Evolutionary conservation across 2,797 vertebrate species (phyloP).

Genomic region (Petrocephalus sullivani): DNA sequence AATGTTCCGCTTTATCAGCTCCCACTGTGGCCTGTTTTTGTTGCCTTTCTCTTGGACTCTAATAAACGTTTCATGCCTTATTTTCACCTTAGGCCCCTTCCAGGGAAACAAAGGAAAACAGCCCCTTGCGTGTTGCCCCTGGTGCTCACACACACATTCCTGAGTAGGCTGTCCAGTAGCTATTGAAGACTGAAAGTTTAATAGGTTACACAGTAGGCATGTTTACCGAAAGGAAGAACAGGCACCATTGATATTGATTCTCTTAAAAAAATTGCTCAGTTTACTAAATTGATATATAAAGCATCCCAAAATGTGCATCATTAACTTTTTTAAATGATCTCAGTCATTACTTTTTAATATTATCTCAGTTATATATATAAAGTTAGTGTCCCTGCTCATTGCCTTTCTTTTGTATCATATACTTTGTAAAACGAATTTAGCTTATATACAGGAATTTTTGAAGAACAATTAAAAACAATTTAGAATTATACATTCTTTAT

Average conservation of each 20-base stretch:
- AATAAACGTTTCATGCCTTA: slow-evolving; percentile 20
- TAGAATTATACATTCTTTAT: background rate
- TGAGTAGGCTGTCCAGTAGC: background rate
- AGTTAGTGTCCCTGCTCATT: background rate
- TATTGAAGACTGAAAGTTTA: background rate
- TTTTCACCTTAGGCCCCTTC: slow-evolving; percentile 3
- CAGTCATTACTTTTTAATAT: background rate
- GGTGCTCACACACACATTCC: background rate
- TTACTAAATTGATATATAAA: background rate
- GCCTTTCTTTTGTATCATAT: background rate
- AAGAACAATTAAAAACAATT: background rate
- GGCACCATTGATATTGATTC: background rate
- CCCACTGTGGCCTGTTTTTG: background rate
- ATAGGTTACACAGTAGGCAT: background rate
- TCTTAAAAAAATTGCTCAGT: background rate
- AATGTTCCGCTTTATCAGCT: slow-evolving; percentile 23
- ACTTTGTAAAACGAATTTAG: background rate
- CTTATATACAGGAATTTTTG: background rate
- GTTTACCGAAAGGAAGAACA: background rate
- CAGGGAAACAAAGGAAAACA: background rate
- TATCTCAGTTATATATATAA: background rate
- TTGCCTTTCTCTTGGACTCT: slow-evolving; percentile 20
- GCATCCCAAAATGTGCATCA: background rate
- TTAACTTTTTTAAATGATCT: background rate
- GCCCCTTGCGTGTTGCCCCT: background rate